Conservation (phyloP, 2,888 invertebrate species). For the Lasioglossum leucozonium region DNA sequence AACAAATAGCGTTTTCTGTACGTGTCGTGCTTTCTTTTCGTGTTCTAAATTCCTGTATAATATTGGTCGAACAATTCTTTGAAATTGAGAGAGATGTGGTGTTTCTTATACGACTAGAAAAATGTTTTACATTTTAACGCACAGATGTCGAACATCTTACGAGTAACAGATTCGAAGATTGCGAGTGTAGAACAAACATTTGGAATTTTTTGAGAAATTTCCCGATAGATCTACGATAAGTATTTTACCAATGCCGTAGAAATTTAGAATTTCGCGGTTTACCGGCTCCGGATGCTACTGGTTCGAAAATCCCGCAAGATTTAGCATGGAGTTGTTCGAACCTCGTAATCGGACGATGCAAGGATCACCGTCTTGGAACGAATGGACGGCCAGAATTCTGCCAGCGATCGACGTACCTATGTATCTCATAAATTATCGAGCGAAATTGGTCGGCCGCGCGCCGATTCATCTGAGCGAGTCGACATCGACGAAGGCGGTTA, state of each 20-base stretch:
- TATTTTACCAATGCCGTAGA: background rate
- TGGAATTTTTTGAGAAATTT: background rate
- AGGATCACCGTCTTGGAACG: background rate
- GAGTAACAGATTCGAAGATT: too few relatives aligned
- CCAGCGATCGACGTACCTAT: background rate
- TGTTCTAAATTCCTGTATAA: background rate
- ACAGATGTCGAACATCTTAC: too few relatives aligned
- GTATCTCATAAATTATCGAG: background rate
- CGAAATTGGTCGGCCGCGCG: slow-evolving; percentile 1
- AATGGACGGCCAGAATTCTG: background rate
- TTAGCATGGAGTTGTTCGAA: background rate
- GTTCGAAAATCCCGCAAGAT: background rate
- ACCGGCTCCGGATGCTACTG: background rate
- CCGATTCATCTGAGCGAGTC: background rate
- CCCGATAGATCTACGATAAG: too few relatives aligned
- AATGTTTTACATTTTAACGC: too few relatives aligned
- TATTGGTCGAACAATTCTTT: too few relatives aligned
- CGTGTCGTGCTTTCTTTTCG: background rate
- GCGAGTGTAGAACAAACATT: background rate
- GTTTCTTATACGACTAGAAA: too few relatives aligned
- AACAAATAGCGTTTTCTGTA: too few relatives aligned
- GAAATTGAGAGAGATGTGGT: too few relatives aligned
- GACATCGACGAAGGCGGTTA: background rate
- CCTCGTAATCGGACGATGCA: background rate
- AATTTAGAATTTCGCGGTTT: background rate